Evolutionary conservation across 2,113 vertebrate species (phyloP).

Genomic region (Paratilapia polleni): DNA sequence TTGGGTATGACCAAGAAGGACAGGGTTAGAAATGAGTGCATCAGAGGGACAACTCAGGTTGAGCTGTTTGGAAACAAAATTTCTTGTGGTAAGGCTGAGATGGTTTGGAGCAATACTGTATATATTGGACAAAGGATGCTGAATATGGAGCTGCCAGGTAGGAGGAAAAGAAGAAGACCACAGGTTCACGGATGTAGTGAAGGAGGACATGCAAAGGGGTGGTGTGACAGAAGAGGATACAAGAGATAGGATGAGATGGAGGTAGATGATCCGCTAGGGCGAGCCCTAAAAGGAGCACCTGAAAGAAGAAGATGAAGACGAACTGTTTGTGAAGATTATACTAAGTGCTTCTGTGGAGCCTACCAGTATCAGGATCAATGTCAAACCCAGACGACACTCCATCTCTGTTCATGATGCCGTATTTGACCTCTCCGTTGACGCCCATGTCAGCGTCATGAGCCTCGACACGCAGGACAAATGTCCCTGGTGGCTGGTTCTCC

Average conservation of each 20-base stretch:
- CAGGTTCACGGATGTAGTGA: neutral
- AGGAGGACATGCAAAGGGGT: neutral
- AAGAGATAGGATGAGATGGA: neutral
- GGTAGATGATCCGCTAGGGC: neutral
- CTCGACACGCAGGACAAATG: constrained; percentile 82
- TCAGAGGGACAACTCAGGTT: neutral
- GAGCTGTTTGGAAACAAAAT: accelerated
- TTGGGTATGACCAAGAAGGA: neutral
- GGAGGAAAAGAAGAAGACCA: neutral
- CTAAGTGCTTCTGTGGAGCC: neutral
- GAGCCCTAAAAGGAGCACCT: neutral
- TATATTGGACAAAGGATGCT: neutral
- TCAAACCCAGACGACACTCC: constrained; percentile 83
- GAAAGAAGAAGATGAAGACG: neutral
- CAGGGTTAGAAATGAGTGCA: neutral
- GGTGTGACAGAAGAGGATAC: neutral
- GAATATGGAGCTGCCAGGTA: neutral
- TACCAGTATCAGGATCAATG: constrained; percentile 87
- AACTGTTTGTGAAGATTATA: neutral
- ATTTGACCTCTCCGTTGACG: constrained; percentile 88
- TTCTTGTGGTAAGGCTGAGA: neutral
- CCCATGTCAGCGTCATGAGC: constrained; percentile 88
- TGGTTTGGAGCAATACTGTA: neutral
- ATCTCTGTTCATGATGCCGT: constrained; percentile 88
- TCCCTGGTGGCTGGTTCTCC: constrained; percentile 88